Evolutionary conservation across 2,888 invertebrate species (phyloP).

Genomic region (Cerceris rybyensis): DNA sequence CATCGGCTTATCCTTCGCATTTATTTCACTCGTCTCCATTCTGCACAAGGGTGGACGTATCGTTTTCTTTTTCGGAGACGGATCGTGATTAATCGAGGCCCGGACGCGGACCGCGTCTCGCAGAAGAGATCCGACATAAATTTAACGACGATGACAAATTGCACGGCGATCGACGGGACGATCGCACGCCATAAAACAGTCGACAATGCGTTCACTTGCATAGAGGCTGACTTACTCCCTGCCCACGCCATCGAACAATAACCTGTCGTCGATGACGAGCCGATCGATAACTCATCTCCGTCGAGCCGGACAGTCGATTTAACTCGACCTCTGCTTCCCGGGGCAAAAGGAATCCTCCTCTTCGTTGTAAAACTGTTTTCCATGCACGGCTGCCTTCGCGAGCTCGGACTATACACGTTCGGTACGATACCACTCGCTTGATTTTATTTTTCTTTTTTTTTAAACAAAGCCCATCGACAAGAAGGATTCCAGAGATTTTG

Average conservation of each 20-base stretch:
- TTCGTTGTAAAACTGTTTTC: slow-evolving; percentile 23
- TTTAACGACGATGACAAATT: slow-evolving; percentile 46
- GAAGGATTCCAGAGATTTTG: too few species aligned
- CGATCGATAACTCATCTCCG: slow-evolving; percentile 65
- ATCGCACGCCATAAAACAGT: slow-evolving; percentile 13
- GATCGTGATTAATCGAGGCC: slow-evolving; percentile 34
- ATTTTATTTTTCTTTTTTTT: not conserved
- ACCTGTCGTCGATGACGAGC: slow-evolving; percentile 63
- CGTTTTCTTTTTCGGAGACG: slow-evolving; percentile 22
- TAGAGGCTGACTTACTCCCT: slow-evolving; percentile 43
- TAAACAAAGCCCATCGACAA: too few species aligned
- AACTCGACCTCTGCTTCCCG: slow-evolving; percentile 50
- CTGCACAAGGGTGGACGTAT: not conserved
- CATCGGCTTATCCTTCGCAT: slow-evolving; percentile 29
- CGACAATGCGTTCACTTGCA: slow-evolving; percentile 11
- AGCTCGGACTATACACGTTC: not conserved
- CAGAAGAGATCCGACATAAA: slow-evolving; percentile 35
- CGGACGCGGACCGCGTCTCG: slow-evolving; percentile 27
- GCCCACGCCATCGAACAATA: slow-evolving; percentile 60
- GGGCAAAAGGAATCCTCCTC: slow-evolving; percentile 32
- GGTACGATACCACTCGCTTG: not conserved
- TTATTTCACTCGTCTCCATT: slow-evolving; percentile 9
- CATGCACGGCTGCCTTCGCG: not conserved
- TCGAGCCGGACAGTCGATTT: slow-evolving; percentile 57
- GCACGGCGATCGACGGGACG: slow-evolving; percentile 20